Percentiles rank a stretch among this genome's conserved stretches.
phyloP scores from a whole-genome alignment of 2,888 invertebrate species.

The Hoplodrina ambigua region DNA sequence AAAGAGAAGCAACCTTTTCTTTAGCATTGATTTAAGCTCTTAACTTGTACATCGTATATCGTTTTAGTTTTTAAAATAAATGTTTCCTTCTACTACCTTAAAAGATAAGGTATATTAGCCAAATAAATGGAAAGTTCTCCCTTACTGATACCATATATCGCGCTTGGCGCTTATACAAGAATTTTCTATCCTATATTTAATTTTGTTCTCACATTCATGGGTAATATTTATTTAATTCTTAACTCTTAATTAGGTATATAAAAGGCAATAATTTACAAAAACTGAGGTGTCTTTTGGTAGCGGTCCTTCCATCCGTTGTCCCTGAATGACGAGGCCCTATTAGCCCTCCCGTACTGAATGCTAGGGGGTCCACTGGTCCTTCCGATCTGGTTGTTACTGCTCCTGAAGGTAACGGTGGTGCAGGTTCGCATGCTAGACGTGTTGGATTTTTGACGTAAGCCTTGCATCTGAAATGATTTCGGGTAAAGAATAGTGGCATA shows the following conservation, averaged over 20 bases:
- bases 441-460: slow-evolving; percentile 88
- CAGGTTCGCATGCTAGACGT: slow-evolving; percentile 85
- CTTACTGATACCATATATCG: background rate
- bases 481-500: background rate
- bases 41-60: background rate
- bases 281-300: slow-evolving; percentile 76
- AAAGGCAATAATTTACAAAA: slow-evolving; percentile 67
- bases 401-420: slow-evolving; percentile 82
- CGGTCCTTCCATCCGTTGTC: slow-evolving; percentile 77
- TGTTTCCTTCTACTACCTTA: background rate
- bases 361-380: slow-evolving; percentile 64
- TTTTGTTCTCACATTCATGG: slow-evolving; percentile 9
- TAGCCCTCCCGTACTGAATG: slow-evolving; percentile 73
- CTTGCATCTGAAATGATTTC: slow-evolving; percentile 82
- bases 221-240: background rate
- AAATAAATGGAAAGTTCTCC: background rate
- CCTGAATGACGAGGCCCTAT: slow-evolving; percentile 67
- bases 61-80: background rate
- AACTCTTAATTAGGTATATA: background rate
- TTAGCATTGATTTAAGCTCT: slow-evolving; percentile 4
- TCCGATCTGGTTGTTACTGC: slow-evolving; percentile 77
- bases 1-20: background rate
- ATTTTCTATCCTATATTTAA: background rate
- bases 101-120: background rate
- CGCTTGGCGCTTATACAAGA: background rate